Conservation (phyloP, 2,113 vertebrate genomes). For the Callithrix jacchus region DNA sequence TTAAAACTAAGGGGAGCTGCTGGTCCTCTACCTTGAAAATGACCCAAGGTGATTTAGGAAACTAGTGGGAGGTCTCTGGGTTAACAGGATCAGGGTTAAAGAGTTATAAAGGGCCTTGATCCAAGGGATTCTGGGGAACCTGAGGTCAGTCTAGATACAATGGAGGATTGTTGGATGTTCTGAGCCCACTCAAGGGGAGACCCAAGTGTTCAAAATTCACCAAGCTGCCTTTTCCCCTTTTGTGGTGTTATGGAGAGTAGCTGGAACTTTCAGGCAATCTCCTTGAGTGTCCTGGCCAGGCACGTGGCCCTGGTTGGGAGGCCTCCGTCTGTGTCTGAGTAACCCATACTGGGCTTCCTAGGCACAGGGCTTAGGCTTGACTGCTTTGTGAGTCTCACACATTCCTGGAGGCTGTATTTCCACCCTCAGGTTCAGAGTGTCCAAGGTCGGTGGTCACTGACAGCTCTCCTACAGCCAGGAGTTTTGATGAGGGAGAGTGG, state of each 20-base stretch:
- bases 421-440: background rate
- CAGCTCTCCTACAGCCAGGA: background rate
- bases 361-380: background rate
- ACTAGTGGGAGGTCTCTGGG: background rate
- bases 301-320: background rate
- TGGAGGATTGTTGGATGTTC: background rate
- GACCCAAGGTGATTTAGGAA: background rate
- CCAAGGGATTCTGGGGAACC: background rate
- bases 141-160: background rate
- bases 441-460: background rate
- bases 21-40: background rate
- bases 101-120: background rate
- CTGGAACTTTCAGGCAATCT: background rate
- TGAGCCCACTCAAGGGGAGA: background rate
- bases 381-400: background rate
- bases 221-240: background rate
- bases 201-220: background rate
- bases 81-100: background rate
- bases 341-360: background rate
- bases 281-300: background rate
- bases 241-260: background rate
- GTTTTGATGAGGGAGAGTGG: background rate
- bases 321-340: background rate
- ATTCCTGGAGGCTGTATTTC: background rate
- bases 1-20: background rate